phyloP scores from a whole-genome alignment of 2,113 vertebrate genomes.

The Narcine bancroftii region DNA sequence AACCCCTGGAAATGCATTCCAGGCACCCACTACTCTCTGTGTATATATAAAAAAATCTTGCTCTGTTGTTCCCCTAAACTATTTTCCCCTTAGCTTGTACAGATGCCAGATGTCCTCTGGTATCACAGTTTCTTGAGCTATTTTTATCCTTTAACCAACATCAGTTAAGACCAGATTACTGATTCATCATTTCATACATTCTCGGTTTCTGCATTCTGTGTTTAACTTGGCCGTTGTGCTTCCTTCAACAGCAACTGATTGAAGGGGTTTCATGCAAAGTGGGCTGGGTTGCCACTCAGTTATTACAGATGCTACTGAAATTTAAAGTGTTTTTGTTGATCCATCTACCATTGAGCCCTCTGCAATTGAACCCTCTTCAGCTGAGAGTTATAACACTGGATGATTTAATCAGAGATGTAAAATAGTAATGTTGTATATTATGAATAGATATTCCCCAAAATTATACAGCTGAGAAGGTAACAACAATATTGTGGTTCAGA shows the following conservation, averaged over 20 bases:
- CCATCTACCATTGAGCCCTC: no score
- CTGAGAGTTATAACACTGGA: background rate
- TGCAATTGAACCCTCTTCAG: no score
- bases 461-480: background rate
- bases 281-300: background rate
- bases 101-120: no score
- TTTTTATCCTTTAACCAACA: background rate
- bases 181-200: background rate
- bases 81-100: no score
- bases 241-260: background rate
- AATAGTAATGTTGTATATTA: background rate
- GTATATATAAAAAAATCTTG: no score
- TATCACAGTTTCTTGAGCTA: no score
- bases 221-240: background rate
- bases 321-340: background rate
- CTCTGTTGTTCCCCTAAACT: no score
- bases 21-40: no score
- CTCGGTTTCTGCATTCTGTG: background rate
- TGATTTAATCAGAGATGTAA: background rate
- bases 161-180: background rate
- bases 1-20: no score
- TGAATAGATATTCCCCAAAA: background rate
- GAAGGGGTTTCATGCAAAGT: background rate
- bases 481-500: background rate
- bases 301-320: background rate